Percentiles rank a stretch among this genome's conserved stretches.
phyloP scores from a whole-genome alignment of 2,888 invertebrate species.

The Acanthococcus lagerstroemiae region DNA sequence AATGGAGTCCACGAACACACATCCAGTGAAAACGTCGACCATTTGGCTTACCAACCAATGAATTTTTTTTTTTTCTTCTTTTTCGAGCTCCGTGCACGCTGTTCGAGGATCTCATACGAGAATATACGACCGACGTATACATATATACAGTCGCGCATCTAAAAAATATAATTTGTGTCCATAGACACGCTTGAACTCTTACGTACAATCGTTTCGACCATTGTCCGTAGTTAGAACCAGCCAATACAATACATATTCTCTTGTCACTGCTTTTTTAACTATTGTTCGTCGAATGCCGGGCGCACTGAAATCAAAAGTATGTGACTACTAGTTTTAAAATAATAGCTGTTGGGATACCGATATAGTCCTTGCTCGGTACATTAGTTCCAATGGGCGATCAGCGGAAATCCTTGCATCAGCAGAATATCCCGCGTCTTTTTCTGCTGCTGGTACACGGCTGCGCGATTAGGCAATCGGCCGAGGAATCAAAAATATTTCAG shows the following conservation, averaged over 20 bases:
- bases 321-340: slow-evolving; percentile 23
- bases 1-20: too few species aligned
- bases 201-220: slow-evolving; percentile 17
- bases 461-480: too few species aligned
- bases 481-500: too few species aligned
- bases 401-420: slow-evolving; percentile 32
- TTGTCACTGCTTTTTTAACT: slow-evolving; percentile 21
- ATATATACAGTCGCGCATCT: not conserved
- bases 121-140: not conserved
- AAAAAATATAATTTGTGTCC: slow-evolving; percentile 14
- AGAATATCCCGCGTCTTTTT: slow-evolving; percentile 13
- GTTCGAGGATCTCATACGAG: not conserved
- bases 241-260: slow-evolving; percentile 22
- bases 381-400: slow-evolving; percentile 32
- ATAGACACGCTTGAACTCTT: slow-evolving; percentile 23
- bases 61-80: not conserved
- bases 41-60: not conserved
- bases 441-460: too few species aligned
- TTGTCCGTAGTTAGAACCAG: slow-evolving; percentile 19
- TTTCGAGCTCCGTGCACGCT: not conserved
- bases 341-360: slow-evolving; percentile 27
- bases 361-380: slow-evolving; percentile 31
- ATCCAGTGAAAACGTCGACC: not conserved
- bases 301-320: slow-evolving; percentile 26
- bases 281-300: slow-evolving; percentile 24